Percentiles rank a stretch among this genome's conserved stretches.
Evolutionary conservation across 35 echinoderm and acorn worm species (phyloP).

Genomic region (Patiria miniata): DNA sequence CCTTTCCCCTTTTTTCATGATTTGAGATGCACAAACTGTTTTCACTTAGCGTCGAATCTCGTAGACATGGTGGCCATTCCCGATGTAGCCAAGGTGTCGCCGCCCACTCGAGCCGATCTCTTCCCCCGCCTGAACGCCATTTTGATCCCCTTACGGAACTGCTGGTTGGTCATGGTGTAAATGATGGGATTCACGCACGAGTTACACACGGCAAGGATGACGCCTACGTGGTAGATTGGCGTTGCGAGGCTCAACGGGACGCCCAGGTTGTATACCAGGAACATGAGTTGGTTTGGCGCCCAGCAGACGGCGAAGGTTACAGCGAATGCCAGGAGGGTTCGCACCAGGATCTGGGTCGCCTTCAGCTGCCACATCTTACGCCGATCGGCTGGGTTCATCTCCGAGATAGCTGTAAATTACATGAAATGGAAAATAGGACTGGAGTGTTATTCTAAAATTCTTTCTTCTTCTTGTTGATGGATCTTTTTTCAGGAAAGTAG

Average conservation of each 20-base stretch:
- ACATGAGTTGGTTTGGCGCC: constrained; percentile 70
- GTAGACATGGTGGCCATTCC: no score
- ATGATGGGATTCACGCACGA: constrained; percentile 89
- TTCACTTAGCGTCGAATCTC: no score
- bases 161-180: constrained; percentile 71
- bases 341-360: constrained; percentile 33
- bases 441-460: background rate
- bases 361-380: constrained; percentile 66
- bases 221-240: constrained; percentile 62
- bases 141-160: constrained; percentile 48
- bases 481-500: background rate
- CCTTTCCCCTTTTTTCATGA: no score
- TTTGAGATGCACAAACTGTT: no score
- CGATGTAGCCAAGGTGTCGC: background rate
- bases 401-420: background rate
- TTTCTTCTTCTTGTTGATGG: background rate
- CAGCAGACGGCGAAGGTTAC: constrained; percentile 78
- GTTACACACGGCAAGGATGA: constrained; percentile 68
- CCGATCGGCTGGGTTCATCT: background rate
- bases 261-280: constrained; percentile 67
- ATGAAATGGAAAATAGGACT: background rate
- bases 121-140: background rate
- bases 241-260: constrained; percentile 62
- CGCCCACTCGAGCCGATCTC: background rate
- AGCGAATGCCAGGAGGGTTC: constrained; percentile 60